Percentiles rank a stretch among this genome's conserved stretches.
Evolutionary conservation across 2,888 invertebrate species (phyloP).

Genomic region (Standfussiana lucernea): DNA sequence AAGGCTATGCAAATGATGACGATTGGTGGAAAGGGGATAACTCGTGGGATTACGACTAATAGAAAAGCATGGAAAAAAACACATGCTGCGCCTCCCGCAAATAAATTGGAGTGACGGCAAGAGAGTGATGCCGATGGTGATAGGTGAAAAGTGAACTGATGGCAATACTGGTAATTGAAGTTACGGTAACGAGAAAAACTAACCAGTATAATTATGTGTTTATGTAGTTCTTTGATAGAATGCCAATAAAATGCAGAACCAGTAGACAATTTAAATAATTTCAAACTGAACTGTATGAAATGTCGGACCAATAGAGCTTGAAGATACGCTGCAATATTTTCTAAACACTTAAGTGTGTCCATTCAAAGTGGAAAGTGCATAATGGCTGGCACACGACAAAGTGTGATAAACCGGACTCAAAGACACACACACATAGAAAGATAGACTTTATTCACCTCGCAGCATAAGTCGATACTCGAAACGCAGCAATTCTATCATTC

Average conservation of each 20-base stretch:
- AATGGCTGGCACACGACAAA: background rate
- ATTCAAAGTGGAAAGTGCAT: constrained; percentile 13
- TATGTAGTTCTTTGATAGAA: background rate
- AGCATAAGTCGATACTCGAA: constrained; percentile 44
- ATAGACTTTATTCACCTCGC: constrained; percentile 41
- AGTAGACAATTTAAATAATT: background rate
- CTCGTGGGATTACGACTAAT: background rate
- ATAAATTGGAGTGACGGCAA: background rate
- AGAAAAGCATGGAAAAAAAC: background rate
- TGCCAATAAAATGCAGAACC: background rate
- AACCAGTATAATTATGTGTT: background rate
- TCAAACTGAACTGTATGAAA: background rate
- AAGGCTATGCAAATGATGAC: background rate
- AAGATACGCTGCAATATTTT: background rate
- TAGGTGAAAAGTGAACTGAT: background rate
- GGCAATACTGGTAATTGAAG: background rate
- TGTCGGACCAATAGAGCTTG: background rate
- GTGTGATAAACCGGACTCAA: constrained; percentile 20
- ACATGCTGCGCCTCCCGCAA: background rate
- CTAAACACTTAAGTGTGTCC: constrained; percentile 18
- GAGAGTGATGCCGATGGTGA: background rate
- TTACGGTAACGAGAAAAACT: no score
- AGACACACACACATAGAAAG: constrained; percentile 7
- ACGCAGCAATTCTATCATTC: constrained; percentile 50
- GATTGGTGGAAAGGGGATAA: background rate